These are phyloP conservation scores for Salvelinus namaycush DNA, from an alignment of 2,113 vertebrate species.

Conservation along the genomic window DNA sequence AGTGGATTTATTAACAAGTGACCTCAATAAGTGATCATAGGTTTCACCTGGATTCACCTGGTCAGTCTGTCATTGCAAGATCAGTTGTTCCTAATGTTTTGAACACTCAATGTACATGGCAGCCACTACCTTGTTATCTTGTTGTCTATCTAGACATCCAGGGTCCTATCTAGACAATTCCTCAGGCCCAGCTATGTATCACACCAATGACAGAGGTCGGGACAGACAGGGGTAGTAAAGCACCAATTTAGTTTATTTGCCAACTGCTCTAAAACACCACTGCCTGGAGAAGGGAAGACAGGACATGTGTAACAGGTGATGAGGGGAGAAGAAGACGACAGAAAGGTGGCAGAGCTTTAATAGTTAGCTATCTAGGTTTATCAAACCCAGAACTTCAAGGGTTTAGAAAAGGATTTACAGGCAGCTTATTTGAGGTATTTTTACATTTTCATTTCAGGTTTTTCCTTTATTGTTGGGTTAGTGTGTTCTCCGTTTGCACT, in stretches of 20 bases:
- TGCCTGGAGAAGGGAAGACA: neutral
- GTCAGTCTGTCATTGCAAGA: too few species aligned
- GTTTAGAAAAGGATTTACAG: neutral
- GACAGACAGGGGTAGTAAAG: constrained; percentile 16
- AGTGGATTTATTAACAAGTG: too few species aligned
- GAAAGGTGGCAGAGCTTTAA: neutral
- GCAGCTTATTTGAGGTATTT: neutral
- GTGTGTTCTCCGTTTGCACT: constrained; percentile 3
- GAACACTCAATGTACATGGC: too few species aligned
- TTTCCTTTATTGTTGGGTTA: neutral
- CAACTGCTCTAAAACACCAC: constrained; percentile 13
- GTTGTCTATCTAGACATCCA: constrained; percentile 36
- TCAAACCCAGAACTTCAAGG: too few species aligned
- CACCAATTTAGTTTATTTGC: constrained; percentile 12
- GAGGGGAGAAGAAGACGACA: neutral
- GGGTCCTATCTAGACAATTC: constrained; percentile 29
- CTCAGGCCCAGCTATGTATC: constrained; percentile 26
- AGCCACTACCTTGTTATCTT: constrained; percentile 34
- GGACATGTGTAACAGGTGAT: neutral
- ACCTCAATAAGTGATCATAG: too few species aligned
- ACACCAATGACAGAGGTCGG: constrained; percentile 29
- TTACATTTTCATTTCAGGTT: constrained; percentile 9
- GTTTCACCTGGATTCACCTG: too few species aligned
- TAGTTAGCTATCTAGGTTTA: neutral
- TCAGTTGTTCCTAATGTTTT: too few species aligned